Conservation (phyloP, 1,140 invertebrate genomes). For the Druon quercuslanigerum region DNA sequence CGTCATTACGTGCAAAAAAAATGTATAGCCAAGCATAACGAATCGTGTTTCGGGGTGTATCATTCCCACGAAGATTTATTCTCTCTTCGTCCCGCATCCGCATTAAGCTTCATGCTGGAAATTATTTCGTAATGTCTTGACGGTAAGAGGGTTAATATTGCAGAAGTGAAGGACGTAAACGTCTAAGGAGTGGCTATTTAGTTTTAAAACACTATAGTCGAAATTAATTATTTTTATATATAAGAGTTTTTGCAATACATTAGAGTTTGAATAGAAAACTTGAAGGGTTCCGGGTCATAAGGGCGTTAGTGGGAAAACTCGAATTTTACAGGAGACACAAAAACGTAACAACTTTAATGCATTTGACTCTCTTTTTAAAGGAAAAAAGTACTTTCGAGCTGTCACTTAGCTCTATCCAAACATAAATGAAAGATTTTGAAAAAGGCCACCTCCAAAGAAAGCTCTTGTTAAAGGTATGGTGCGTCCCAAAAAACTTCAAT, state of each 20-base stretch:
- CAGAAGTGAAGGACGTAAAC: conserved; percentile 2
- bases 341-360: no score
- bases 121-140: conserved; percentile 8
- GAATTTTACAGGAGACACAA: no score
- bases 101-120: neutral
- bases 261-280: conserved; percentile 34
- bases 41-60: conserved; percentile 27
- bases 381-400: no score
- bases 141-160: conserved; percentile 9
- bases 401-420: no score
- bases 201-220: neutral
- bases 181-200: neutral
- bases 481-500: no score
- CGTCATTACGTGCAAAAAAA: conserved; percentile 16
- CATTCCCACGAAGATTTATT: conserved; percentile 31
- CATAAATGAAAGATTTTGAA: no score
- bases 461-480: no score
- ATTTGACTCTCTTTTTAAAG: no score
- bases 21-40: conserved; percentile 12
- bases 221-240: conserved; percentile 40
- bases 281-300: neutral
- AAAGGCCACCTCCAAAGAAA: no score
- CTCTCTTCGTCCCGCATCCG: conserved; percentile 7
- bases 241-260: conserved; percentile 32
- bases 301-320: no score